Conservation (phyloP, 2,888 invertebrate species). For the Anthrax anthrax region DNA sequence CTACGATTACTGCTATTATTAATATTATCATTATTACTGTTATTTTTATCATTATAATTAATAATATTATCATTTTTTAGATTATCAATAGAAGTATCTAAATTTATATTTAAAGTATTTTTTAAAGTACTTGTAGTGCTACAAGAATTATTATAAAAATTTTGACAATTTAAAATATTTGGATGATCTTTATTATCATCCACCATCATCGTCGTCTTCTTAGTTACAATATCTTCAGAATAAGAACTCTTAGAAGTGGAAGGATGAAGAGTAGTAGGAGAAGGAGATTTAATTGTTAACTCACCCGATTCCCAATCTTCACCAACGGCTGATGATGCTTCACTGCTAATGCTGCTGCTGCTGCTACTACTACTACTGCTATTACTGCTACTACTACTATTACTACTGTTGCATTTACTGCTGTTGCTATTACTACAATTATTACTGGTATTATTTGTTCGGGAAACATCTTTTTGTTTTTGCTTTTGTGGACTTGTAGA, state of each 20-base stretch:
- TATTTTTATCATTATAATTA: conserved; percentile 19
- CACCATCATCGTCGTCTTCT: conserved; percentile 7
- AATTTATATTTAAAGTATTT: conserved; percentile 2
- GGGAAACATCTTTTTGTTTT: conserved; percentile 11
- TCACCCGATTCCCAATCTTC: conserved; percentile 37
- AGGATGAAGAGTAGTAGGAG: conserved; percentile 3
- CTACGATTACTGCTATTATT: conserved; percentile 15
- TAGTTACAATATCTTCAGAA: conserved; percentile 3
- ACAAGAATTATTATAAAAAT: neutral
- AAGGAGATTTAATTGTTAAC: conserved; percentile 17
- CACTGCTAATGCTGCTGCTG: conserved; percentile 23
- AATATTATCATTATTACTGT: conserved; percentile 15
- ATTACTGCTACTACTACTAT: conserved; percentile 11
- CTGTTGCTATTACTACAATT: conserved; percentile 6
- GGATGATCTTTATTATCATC: neutral
- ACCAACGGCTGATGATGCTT: conserved; percentile 24
- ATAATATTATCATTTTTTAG: conserved; percentile 7
- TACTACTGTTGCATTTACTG: conserved; percentile 1
- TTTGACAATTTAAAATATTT: conserved; percentile 2
- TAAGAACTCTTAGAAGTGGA: neutral
- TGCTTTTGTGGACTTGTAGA: conserved; percentile 9
- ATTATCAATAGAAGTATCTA: conserved; percentile 1
- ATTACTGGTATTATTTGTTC: conserved; percentile 15
- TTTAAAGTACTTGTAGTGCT: conserved; percentile 5
- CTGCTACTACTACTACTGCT: conserved; percentile 16